Evolutionary conservation across 2,113 vertebrate genomes (phyloP), one percentile per base, ranked within the genome.

Genomic region (Tautogolabrus adspersus): DNA sequence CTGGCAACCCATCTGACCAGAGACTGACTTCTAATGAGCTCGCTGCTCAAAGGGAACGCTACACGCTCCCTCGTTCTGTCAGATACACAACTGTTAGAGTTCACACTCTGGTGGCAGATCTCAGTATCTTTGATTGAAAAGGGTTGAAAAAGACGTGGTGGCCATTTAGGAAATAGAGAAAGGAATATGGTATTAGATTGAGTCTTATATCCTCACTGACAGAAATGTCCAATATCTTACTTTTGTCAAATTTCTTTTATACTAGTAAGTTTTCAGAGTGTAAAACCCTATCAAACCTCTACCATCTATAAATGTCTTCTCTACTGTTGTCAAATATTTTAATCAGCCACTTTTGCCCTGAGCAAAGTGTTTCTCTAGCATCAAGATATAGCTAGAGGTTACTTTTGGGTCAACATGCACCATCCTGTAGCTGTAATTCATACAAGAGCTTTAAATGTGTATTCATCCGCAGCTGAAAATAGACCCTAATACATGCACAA

Each of bases 1-100:
- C 81, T 62, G 76, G 75, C 64, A 81, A 69, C 38, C 66, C 64
- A 57, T 83, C 75, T 75, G 85, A 88, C 80, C 63, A 68, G 77
- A 66, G 51, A 83, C 68, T 69, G 76, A 83, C 77, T 80, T 68
- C 52, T 85, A 82, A 91, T 85, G 80, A 85, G 82, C 63, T 78
- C 5, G n/a, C 63, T 71, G 57, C 86, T 88, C 66, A 79, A 77
- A 87, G 75, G 64, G 56, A 54, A 49, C 19, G 2, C 78, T 10
- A 55, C 42, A 44, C 66, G 49, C 70, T 66, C 70, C 21, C 54
- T 26, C 47, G 46, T 59, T 77, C 80, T 75, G 63, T 66, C 60
- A 47, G 56, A 42, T 19, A 60, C 60, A n/a, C 67, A 19, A 69
- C 68, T 60, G 72, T 54, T 54, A 66, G 67, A 77, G 75, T 69